A percentile compares a stretch with the other conserved stretches of the same genome.
Evolutionary conservation across 2,113 vertebrate species (phyloP).

Genomic region (Sialia sialis): DNA sequence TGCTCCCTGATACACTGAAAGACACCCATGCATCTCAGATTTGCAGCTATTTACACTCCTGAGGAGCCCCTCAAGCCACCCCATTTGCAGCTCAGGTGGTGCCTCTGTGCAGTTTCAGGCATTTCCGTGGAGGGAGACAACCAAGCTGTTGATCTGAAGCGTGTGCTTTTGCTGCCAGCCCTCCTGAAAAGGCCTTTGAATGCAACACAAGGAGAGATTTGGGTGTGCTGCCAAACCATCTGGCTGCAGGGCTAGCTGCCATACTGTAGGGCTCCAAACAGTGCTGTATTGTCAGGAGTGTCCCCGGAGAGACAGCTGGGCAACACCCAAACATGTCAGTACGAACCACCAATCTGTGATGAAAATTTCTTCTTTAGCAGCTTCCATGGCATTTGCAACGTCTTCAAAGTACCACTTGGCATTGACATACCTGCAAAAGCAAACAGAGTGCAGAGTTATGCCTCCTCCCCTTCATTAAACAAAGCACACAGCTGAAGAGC

Average conservation of each 20-base stretch:
- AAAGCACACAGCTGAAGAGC: neutral
- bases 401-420: constrained; percentile 93
- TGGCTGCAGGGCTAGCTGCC: constrained; percentile 22
- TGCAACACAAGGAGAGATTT: constrained; percentile 19
- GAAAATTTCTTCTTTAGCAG: constrained; percentile 93
- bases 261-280: constrained; percentile 1
- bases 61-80: neutral
- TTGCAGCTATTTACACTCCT: neutral
- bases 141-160: constrained; percentile 25
- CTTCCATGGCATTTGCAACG: constrained; percentile 90
- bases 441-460: neutral
- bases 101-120: neutral
- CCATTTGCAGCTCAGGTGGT: neutral
- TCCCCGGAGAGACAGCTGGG: neutral
- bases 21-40: neutral
- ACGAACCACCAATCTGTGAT: constrained; percentile 99
- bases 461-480: neutral
- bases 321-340: neutral
- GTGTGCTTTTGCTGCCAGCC: constrained; percentile 38
- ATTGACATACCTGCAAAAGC: constrained; percentile 89
- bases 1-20: neutral
- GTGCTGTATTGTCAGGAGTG: neutral
- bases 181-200: constrained; percentile 62
- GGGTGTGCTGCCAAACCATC: constrained; percentile 62
- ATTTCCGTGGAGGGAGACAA: neutral